phyloP scores from a whole-genome alignment of 2,797 vertebrate genomes.

The Sebastes nivosus region DNA sequence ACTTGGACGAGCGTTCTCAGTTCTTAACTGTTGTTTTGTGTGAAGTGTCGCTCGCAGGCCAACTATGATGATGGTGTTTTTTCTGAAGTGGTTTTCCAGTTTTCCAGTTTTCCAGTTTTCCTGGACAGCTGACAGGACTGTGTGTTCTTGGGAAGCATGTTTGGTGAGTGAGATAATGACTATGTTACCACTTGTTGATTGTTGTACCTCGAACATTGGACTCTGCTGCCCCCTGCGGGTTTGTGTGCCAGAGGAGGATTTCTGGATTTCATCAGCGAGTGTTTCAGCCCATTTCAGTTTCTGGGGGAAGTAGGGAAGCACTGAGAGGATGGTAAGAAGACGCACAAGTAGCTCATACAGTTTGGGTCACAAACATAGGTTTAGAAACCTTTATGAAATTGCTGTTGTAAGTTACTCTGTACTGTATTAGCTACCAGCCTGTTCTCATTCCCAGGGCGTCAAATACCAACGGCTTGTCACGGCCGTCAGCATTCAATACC shows the following conservation, averaged over 20 bases:
- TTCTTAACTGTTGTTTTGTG: background rate
- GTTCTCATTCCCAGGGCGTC: background rate
- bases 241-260: background rate
- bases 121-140: slow-evolving; percentile 1
- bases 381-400: background rate
- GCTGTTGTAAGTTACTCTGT: background rate
- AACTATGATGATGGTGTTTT: background rate
- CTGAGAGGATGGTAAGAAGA: background rate
- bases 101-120: slow-evolving; percentile 9
- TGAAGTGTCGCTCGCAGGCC: background rate
- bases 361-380: background rate
- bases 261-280: background rate
- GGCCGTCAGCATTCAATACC: too few relatives aligned
- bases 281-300: background rate
- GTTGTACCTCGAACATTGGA: background rate
- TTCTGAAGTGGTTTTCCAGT: background rate
- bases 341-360: background rate
- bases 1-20: background rate
- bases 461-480: too few relatives aligned
- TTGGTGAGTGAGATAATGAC: background rate
- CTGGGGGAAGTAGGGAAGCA: background rate
- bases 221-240: background rate
- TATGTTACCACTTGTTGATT: background rate
- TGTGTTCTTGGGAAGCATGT: background rate
- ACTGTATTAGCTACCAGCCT: background rate